Conservation (phyloP, 2,797 vertebrate species). For the Sebastes steindachneri region DNA sequence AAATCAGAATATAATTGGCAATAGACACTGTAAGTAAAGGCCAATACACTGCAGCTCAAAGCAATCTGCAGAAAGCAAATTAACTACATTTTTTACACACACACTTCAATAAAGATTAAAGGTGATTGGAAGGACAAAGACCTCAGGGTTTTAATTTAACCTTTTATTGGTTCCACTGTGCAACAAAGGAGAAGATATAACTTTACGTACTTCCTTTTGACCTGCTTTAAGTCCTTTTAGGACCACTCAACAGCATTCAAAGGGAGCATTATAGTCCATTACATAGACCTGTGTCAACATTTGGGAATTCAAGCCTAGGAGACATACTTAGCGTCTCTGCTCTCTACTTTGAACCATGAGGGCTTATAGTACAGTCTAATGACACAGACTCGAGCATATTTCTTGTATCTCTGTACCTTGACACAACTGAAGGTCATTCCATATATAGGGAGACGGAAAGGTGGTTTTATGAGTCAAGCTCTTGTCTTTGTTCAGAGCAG, state of each 20-base stretch:
- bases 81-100: background rate
- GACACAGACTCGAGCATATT: conserved; percentile 5
- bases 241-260: conserved; percentile 60
- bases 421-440: background rate
- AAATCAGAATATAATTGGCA: background rate
- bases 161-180: conserved; percentile 57
- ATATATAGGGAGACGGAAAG: background rate
- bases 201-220: conserved; percentile 38
- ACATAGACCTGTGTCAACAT: conserved; percentile 63
- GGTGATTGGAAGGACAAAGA: conserved; percentile 11
- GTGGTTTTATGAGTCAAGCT: background rate
- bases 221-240: conserved; percentile 43
- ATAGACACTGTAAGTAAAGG: background rate
- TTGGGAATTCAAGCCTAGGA: conserved; percentile 59
- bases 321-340: conserved; percentile 46
- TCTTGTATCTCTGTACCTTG: conserved; percentile 4
- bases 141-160: conserved; percentile 53
- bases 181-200: conserved; percentile 32
- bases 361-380: conserved; percentile 13
- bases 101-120: conserved; percentile 45
- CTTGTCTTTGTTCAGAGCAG: conserved; percentile 16
- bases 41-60: background rate
- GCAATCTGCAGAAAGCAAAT: conserved; percentile 3
- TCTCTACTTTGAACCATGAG: conserved; percentile 32
- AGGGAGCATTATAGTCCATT: conserved; percentile 55